These are phyloP conservation scores for Callimorpha dominula DNA, from an alignment of 2,888 invertebrate genomes.

Conservation along the genomic window DNA sequence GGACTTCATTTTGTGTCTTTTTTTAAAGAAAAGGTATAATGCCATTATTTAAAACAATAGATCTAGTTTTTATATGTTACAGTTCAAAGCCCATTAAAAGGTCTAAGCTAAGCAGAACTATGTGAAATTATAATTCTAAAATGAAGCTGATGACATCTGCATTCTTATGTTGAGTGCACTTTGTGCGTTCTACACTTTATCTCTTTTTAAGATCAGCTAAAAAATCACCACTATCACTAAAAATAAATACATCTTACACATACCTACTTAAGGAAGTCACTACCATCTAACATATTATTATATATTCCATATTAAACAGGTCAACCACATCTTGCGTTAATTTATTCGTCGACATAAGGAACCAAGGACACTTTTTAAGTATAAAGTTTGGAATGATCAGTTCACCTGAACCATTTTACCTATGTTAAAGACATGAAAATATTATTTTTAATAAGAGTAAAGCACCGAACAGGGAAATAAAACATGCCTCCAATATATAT, in stretches of 20 bases:
- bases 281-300: neutral
- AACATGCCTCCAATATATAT: neutral
- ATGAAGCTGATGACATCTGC: neutral
- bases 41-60: neutral
- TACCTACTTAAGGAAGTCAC: neutral
- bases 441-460: neutral
- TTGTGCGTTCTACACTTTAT: slow-evolving; percentile 10
- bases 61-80: neutral
- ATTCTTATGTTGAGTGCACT: slow-evolving; percentile 9
- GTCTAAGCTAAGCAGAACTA: neutral
- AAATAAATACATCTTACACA: slow-evolving; percentile 6
- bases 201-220: neutral
- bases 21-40: neutral
- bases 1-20: neutral
- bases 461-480: neutral
- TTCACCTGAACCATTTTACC: neutral
- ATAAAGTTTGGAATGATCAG: neutral
- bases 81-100: neutral
- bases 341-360: neutral
- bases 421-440: neutral
- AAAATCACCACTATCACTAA: slow-evolving; percentile 8
- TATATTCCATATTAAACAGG: neutral
- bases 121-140: neutral
- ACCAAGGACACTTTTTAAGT: too few species aligned
- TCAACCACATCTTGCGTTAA: neutral